Evolutionary conservation across 2,797 vertebrate genomes (phyloP).

Genomic region (Epinephelus malabaricus): DNA sequence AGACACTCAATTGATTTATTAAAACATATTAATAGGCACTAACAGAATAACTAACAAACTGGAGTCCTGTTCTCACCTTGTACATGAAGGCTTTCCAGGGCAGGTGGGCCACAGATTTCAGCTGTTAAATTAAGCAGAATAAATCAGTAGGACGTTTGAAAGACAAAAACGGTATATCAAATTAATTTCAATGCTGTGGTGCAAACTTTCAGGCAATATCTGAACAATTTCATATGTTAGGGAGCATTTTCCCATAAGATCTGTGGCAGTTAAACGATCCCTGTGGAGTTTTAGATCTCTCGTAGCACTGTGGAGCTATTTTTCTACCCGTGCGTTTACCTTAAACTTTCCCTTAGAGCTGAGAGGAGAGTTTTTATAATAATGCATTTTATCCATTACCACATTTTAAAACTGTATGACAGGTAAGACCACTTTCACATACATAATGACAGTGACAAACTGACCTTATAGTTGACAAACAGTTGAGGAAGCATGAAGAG

Average conservation of each 20-base stretch:
- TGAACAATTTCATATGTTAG: background rate
- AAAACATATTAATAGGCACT: background rate
- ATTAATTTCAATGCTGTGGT: background rate
- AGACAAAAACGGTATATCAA: background rate
- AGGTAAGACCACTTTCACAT: background rate
- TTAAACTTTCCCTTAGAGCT: too few relatives aligned
- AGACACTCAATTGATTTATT: background rate
- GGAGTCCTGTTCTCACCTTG: conserved; percentile 86
- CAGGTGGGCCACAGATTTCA: conserved; percentile 98
- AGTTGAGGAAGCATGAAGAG: conserved; percentile 99
- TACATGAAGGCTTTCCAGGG: conserved; percentile 99
- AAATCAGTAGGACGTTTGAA: background rate
- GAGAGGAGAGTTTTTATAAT: too few relatives aligned
- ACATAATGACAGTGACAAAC: conserved; percentile 24
- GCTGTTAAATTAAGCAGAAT: conserved; percentile 78
- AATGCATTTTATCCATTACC: background rate
- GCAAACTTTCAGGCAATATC: background rate
- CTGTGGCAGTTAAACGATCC: background rate
- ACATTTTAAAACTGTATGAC: background rate
- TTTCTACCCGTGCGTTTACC: too few relatives aligned
- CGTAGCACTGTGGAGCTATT: too few relatives aligned
- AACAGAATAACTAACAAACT: background rate
- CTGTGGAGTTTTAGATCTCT: too few relatives aligned
- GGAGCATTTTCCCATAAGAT: too few relatives aligned
- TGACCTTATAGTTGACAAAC: conserved; percentile 99